Evolutionary conservation across 2,113 vertebrate genomes (phyloP), one percentile per base, ranked within the genome.

Genomic region (Cacatua alba): DNA sequence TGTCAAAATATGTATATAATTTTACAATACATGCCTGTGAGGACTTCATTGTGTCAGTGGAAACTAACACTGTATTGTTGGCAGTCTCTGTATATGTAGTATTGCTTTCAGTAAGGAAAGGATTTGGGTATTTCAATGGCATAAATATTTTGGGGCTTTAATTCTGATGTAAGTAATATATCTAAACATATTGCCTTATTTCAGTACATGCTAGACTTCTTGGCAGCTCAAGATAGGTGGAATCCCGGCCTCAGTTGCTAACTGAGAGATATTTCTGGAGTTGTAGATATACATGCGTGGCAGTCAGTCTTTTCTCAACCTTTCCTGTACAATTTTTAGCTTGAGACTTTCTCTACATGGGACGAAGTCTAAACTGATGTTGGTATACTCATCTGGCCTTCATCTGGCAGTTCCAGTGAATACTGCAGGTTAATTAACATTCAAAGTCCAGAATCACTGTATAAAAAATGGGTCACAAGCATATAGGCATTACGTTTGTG

Each of bases 91-190:
- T 49, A 44, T 12, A 70, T 21, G 35, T 23, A 83, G 24, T 77
- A 83, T 62, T 48, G 26, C 26, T 52, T 92, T 37, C 71, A 88
- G 59, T 15, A 82, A 82, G 39, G 29, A 71, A 59, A 86, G 29
- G n/a, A 63, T 77, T 69, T 83, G 35, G 13, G n/a, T 92, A 74
- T 70, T 88, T 92, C 68, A 49, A 8, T 49, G 41, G 28, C n/a
- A 88, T 80, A 88, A 96, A 91, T 94, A 91, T 88, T 91, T 77
- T 29, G 35, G 68, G 72, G 70, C 7, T 82, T 92, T 67, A 65
- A 65, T 77, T 92, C 63, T 86, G 35, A 85, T 51, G 57, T n/a
- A 81, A 49, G 68, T 82, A 91, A 62, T 77, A n/a, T 65, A 81
- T 67, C 89, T 88, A 95, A 96, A 94, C 68, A 90, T 80, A 86